Evolutionary conservation across 2,888 invertebrate genomes (phyloP), one percentile per base, ranked within the genome.

Genomic region (Tetranychus truncatus): DNA sequence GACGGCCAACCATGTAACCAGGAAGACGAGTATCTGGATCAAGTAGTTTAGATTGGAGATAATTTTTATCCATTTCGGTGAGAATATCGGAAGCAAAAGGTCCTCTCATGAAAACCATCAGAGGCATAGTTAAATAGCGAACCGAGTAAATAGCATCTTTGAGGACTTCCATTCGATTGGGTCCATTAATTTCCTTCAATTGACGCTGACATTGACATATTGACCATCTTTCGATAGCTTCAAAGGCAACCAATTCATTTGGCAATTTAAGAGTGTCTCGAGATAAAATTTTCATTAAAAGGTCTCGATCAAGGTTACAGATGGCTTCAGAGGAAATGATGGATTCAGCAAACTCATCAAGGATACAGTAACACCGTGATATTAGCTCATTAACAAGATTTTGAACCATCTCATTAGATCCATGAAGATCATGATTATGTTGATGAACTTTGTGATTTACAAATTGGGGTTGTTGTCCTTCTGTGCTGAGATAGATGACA

Each of bases 181-280:
- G 81, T 1, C 83, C 80, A 7, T 85, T 85, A 18, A 86, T 83
- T 76, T 85, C 85, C 66, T 86, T 79, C 18, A 85, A 85, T 76
- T 83, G 82, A 76, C 86, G 82, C 77, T 85, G 84, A 80, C 87
- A 88, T 79, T 87, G 86, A 15, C 85, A 84, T 44, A 84, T 83
- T 4, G 86, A 84, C 88, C 88, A 88, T 76, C 85, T 84, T 72
- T 87, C 86, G 76, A 89, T 82, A 9, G 89, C 88, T 75, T 85
- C 84, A 76, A 87, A 88, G 46, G 82, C 78, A 34, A 76, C 74
- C 15, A 79, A 75, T 78, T 90, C 90, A 77, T 84, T 87, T 0
- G 86, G 84, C 8, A 90, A 85, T 76, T 87, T 84, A 71, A 92
- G 82, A 5, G 88, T 88, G 78, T 90, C 88, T 7, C 91, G 85